Evolutionary conservation across 2,888 invertebrate species (phyloP), one percentile per base, ranked within the genome.

Genomic region (Diplazon laetatorius): DNA sequence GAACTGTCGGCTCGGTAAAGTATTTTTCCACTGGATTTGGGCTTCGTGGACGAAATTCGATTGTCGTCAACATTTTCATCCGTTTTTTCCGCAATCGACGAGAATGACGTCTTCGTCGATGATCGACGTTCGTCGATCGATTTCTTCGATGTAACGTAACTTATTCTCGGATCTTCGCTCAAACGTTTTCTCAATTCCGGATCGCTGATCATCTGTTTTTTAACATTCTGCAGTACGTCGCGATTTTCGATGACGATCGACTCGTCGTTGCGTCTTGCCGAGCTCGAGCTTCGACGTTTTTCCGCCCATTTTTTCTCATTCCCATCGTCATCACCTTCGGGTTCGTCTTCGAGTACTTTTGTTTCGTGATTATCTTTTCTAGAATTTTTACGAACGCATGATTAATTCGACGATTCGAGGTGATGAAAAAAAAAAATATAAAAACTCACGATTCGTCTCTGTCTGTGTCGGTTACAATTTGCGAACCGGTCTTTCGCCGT

Each of bases 91-190:
- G 55, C 9, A 50, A 39, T 65, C 18, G 14, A n/a, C 9, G 66
- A n/a, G 16, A 50, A 22, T 0, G 12, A 14, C 10, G 39, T n/a
- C 22, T 8, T n/a, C 10, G 14, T 14, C 37, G 14, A 37, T 22
- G 12, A 35, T 48, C 63, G 71, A 59, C 62, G 68, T 18, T 69
- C 72, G 9, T 71, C 62, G 18, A 59, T 59, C 44, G 72, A 63
- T 68, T 76, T 76, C 12, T 14, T 72, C 48, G 76, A 25, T 9
- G 57, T 42, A 0, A 9, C 16, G 20, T 22, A 71, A 39, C 10
- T 14, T 2, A 52, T 62, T 22, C 39, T 66, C 8, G 62, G 66
- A 22, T 18, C 8, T 16, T 68, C 57, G 18, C 20, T 62, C 52
- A 42, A 59, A 39, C 44, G 25, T 25, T 30, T 46, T 46, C 25